These are phyloP conservation scores for Volucella inflata DNA, from an alignment of 2,888 invertebrate genomes.

Conservation along the genomic window DNA sequence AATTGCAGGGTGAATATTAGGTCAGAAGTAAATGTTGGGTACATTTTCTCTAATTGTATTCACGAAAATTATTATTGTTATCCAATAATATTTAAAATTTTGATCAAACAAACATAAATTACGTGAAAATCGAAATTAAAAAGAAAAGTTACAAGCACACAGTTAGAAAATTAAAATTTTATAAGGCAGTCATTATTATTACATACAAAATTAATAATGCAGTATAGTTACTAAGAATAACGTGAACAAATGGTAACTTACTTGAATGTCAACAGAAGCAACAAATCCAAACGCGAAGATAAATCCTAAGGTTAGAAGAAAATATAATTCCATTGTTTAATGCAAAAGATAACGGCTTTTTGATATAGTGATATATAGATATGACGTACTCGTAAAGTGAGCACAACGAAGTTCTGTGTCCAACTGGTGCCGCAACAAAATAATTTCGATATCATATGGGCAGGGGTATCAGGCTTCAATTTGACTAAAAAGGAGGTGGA, in stretches of 20 bases:
- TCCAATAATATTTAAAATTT: neutral
- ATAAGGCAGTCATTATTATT: neutral
- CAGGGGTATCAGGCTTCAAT: conserved; percentile 27
- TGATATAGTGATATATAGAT: conserved; percentile 24
- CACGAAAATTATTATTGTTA: neutral
- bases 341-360: conserved; percentile 8
- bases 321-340: conserved; percentile 43
- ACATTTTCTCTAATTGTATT: neutral
- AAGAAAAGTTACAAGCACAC: no score
- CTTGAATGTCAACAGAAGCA: conserved; percentile 54
- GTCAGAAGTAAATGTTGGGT: conserved; percentile 82
- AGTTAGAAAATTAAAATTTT: no score
- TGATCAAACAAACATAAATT: neutral
- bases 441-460: conserved; percentile 35
- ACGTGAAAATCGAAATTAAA: no score
- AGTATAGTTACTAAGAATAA: neutral
- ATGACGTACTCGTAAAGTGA: no score
- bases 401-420: conserved; percentile 53
- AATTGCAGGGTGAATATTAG: conserved; percentile 78
- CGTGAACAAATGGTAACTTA: conserved; percentile 23
- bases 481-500: conserved; percentile 46
- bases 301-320: conserved; percentile 45
- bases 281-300: conserved; percentile 48
- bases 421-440: conserved; percentile 46
- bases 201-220: neutral